Conservation (phyloP, 2,113 vertebrate species). For the Sander lucioperca region DNA sequence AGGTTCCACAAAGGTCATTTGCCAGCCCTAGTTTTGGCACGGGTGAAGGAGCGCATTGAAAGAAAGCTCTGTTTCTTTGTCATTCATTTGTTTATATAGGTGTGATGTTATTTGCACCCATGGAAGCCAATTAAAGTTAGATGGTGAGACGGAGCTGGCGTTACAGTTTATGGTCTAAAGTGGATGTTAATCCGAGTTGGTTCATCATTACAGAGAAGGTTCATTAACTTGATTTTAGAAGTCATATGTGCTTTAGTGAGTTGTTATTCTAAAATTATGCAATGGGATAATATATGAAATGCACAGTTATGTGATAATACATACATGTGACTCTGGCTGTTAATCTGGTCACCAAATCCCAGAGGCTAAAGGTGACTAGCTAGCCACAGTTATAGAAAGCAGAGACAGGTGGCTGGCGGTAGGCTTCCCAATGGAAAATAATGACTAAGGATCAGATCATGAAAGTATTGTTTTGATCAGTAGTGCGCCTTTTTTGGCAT, state of each 20-base stretch:
- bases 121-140: conserved; percentile 53
- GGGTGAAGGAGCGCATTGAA: conserved; percentile 58
- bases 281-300: conserved; percentile 7
- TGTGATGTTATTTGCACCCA: conserved; percentile 53
- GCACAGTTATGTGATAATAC: conserved; percentile 15
- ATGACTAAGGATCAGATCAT: conserved; percentile 26
- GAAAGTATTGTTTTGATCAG: conserved; percentile 55
- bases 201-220: conserved; percentile 30
- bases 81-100: conserved; percentile 51
- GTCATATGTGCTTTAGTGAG: neutral
- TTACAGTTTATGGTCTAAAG: conserved; percentile 37
- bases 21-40: conserved; percentile 63
- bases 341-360: conserved; percentile 32
- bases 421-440: conserved; percentile 36
- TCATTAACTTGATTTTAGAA: neutral
- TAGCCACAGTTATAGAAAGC: conserved; percentile 39
- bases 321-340: conserved; percentile 36
- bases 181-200: conserved; percentile 33
- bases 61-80: conserved; percentile 68
- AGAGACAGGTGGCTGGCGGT: conserved; percentile 59
- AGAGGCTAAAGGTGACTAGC: conserved; percentile 30
- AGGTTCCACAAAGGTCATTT: conserved; percentile 65
- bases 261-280: neutral
- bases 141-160: conserved; percentile 46
- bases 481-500: conserved; percentile 15